Evolutionary conservation across 2,888 invertebrate genomes (phyloP).

Genomic region (Scrobipalpa atriplicella): DNA sequence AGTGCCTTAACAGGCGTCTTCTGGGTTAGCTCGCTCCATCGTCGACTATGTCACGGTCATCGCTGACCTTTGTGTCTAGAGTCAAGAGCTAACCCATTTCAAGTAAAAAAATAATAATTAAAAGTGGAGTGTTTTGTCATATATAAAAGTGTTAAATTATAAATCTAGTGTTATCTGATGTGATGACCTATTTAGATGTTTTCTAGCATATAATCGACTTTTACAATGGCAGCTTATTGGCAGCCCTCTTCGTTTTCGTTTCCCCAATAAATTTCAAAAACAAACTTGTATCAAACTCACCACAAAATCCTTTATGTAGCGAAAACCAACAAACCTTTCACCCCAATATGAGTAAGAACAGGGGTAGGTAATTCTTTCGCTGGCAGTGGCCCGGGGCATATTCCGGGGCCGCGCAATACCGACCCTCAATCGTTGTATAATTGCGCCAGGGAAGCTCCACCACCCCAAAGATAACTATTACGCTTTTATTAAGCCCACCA

Average conservation of each 20-base stretch:
- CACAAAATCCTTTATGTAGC: not conserved
- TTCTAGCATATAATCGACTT: no score
- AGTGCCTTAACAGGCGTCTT: no score
- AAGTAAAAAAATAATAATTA: no score
- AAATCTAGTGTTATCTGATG: no score
- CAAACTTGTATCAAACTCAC: not conserved
- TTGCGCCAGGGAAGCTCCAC: conserved; percentile 56
- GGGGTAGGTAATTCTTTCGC: conserved; percentile 10
- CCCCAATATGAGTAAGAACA: conserved; percentile 12
- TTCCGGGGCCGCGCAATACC: conserved; percentile 3
- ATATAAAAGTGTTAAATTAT: no score
- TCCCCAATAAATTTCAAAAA: not conserved
- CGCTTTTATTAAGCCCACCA: conserved; percentile 76
- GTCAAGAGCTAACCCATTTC: no score
- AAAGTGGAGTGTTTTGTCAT: no score
- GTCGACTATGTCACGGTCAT: no score
- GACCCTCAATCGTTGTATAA: conserved; percentile 51
- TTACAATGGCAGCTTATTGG: not conserved
- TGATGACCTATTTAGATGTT: no score
- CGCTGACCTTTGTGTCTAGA: no score
- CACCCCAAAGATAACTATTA: conserved; percentile 74
- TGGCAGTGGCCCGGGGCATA: conserved; percentile 1
- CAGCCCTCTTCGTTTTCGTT: not conserved
- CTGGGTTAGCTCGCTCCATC: no score
- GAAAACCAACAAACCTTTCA: conserved; percentile 5